These are phyloP conservation scores for Schrankia costaestrigalis DNA, from an alignment of 2,888 invertebrate species.

Conservation along the genomic window DNA sequence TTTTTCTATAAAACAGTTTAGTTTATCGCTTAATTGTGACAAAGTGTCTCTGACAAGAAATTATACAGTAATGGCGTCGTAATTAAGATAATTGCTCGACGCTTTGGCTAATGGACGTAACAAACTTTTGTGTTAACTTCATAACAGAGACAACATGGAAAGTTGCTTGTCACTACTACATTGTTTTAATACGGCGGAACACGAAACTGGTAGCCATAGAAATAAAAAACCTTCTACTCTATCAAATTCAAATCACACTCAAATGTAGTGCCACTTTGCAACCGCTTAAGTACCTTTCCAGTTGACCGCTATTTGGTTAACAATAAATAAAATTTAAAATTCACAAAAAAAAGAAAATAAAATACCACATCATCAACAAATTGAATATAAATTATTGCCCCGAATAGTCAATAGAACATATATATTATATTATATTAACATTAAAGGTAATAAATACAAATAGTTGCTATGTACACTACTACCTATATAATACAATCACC, in stretches of 20 bases:
- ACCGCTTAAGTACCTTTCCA: not conserved
- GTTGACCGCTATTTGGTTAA: slow-evolving; percentile 19
- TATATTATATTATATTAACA: slow-evolving; percentile 32
- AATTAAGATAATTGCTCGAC: slow-evolving; percentile 39
- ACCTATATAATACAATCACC: slow-evolving; percentile 71
- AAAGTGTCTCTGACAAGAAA: slow-evolving; percentile 34
- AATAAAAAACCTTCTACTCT: too few species aligned
- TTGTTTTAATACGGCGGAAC: too few species aligned
- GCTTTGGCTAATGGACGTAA: slow-evolving; percentile 35
- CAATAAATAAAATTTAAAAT: slow-evolving; percentile 55
- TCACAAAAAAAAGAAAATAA: slow-evolving; percentile 54
- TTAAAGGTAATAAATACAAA: slow-evolving; percentile 43
- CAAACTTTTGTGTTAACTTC: slow-evolving; percentile 4
- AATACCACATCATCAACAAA: slow-evolving; percentile 63
- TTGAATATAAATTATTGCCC: slow-evolving; percentile 69
- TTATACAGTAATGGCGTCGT: slow-evolving; percentile 34
- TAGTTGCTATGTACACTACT: slow-evolving; percentile 64
- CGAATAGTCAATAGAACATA: slow-evolving; percentile 40
- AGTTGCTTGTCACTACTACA: too few species aligned
- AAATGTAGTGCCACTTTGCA: too few species aligned
- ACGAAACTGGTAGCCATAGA: too few species aligned
- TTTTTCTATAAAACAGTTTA: not conserved
- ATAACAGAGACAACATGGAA: too few species aligned
- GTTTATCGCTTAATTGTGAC: slow-evolving; percentile 18
- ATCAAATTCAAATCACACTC: too few species aligned